These are phyloP conservation scores for Eulemur mongoz DNA, from an alignment of 2,797 vertebrate genomes.

Conservation along the genomic window DNA sequence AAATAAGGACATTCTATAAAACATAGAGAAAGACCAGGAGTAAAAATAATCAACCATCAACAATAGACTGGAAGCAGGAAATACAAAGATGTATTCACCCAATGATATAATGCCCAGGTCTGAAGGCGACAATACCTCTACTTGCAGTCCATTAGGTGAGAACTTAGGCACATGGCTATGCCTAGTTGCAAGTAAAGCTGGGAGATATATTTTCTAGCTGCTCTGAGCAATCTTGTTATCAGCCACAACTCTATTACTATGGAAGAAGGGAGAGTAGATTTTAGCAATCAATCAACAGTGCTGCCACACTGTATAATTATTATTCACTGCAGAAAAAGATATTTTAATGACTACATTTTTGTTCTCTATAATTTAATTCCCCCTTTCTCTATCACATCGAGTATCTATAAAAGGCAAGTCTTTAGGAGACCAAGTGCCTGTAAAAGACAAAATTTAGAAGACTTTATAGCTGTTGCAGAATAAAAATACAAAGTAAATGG, in stretches of 20 bases:
- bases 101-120: neutral
- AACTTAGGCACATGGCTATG: neutral
- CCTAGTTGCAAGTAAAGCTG: too few species aligned
- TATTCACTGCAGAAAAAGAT: constrained; percentile 10
- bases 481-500: neutral
- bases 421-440: neutral
- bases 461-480: neutral
- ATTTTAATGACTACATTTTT: constrained; percentile 34
- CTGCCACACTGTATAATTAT: neutral
- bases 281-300: neutral
- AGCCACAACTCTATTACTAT: neutral
- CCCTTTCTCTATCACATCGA: neutral
- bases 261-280: neutral
- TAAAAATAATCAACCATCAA: neutral
- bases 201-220: neutral
- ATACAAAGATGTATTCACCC: neutral
- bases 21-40: neutral
- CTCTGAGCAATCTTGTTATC: neutral
- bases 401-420: neutral
- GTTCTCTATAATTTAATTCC: neutral
- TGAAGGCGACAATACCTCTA: neutral
- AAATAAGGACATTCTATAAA: neutral
- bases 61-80: neutral
- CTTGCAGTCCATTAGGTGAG: neutral
- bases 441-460: neutral